Base-by-base conservation (phyloP, 2,888 invertebrate genomes). In the Rotaria sp. region DNA sequence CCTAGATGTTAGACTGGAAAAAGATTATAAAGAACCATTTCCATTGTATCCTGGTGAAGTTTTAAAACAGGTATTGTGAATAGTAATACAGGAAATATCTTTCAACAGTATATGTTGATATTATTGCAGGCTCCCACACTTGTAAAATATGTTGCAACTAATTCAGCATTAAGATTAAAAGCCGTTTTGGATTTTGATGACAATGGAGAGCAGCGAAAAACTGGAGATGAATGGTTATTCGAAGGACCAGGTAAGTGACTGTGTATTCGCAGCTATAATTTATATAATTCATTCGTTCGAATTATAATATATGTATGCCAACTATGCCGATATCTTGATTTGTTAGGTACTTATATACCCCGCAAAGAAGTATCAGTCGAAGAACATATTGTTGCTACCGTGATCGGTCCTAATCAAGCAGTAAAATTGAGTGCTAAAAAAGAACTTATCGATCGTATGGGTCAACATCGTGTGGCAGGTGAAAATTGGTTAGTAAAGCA, bases 161-260 rank as follows among this genome's bases (percentile, higher is more conserved):
- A 92, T 88, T 88, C 90, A 30, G 92, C 92, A 5, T 89, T 92
- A 13, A 88, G 92, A 50, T 88, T 92, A 35, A 88, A 90, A 87
- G 91, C 92, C 15, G 88, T 91, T 38, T 88, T 92, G 18, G 92
- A 92, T 88, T 92, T 91, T 89, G 90, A 90, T 84, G 91, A 90
- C 86, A 88, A 88, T 80, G 88, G 88, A 26, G 88, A 88, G 80
- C 91, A 90, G 87, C 87, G 91, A 87, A 90, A 90, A 26, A 92
- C 92, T 84, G 92, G 92, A 4, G 92, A 92, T 88, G 92, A 92
- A 88, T 92, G 92, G 92, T 89, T 92, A 55, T 92, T 92, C 89
- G 92, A 92, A 88, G 92, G 92, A 85, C 89, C 89, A 85, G 90
- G 52, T 74, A 92, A 92, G 2, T 92, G 92, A 89, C 91, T 92